Percentiles rank a stretch among this genome's conserved stretches.
These are phyloP conservation scores for Cephus pulcher DNA, from an alignment of 2,888 invertebrate genomes.

Conservation along the genomic window DNA sequence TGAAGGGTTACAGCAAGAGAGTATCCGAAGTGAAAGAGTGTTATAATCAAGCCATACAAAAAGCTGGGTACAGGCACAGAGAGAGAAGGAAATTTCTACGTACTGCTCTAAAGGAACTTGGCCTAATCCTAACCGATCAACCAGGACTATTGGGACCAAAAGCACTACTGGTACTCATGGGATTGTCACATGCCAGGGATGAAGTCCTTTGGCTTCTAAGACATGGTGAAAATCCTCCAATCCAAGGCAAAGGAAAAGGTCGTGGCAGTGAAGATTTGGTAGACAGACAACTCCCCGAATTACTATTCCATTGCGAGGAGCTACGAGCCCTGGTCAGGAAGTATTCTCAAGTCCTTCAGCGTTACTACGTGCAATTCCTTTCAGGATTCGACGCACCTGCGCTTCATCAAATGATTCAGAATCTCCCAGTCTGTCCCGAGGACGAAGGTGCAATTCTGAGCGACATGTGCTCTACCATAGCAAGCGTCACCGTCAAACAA, in stretches of 20 bases:
- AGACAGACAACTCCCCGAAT: constrained; percentile 95
- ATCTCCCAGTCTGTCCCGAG: constrained; percentile 87
- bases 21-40: constrained; percentile 97
- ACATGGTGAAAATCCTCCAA: constrained; percentile 95
- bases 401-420: constrained; percentile 86
- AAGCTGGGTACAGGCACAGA: constrained; percentile 91
- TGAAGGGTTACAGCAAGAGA: constrained; percentile 94
- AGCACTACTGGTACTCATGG: constrained; percentile 96
- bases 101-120: constrained; percentile 94
- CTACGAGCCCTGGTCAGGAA: constrained; percentile 93
- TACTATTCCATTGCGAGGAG: constrained; percentile 98
- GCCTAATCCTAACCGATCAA: constrained; percentile 95
- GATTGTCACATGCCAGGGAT: constrained; percentile 93
- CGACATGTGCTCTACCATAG: constrained; percentile 90
- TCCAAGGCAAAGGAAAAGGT: constrained; percentile 82
- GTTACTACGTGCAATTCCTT: constrained; percentile 97
- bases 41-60: constrained; percentile 89
- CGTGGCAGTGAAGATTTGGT: constrained; percentile 93
- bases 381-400: constrained; percentile 96
- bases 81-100: constrained; percentile 96
- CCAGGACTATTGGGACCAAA: constrained; percentile 98
- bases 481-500: constrained; percentile 89
- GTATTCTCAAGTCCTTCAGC: constrained; percentile 96
- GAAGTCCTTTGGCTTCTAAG: constrained; percentile 97
- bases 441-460: constrained; percentile 95